Evolutionary conservation across 2,797 vertebrate species (phyloP).

Genomic region (Acipenser oxyrinchus): DNA sequence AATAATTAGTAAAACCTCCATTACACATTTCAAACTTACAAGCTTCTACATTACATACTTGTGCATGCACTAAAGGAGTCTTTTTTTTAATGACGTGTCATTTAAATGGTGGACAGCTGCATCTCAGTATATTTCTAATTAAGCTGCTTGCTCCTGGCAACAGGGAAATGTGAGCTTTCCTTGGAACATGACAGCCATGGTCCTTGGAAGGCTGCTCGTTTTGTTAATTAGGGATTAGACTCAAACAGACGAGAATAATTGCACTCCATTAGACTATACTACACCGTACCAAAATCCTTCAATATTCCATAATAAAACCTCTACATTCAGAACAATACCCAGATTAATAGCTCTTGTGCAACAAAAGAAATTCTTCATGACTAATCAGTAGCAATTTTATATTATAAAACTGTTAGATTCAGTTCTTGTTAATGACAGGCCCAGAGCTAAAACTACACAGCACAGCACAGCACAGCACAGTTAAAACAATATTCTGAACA

Average conservation of each 20-base stretch:
- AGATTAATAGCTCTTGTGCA: too few species aligned
- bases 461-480: not conserved
- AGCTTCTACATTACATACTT: not conserved
- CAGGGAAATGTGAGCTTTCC: constrained; percentile 21
- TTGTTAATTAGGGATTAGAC: constrained; percentile 26
- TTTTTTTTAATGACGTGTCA: not conserved
- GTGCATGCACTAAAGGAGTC: not conserved
- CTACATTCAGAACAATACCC: too few species aligned
- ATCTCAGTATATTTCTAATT: constrained; percentile 35
- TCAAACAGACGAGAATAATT: constrained; percentile 14
- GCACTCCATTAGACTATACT: constrained; percentile 14
- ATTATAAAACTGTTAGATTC: too few species aligned
- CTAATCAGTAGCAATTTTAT: too few species aligned
- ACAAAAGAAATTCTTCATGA: too few species aligned
- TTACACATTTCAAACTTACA: too few species aligned
- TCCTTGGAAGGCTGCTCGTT: not conserved
- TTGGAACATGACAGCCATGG: constrained; percentile 15
- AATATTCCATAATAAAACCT: constrained; percentile 8
- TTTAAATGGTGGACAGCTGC: constrained; percentile 28
- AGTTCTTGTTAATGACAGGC: not conserved
- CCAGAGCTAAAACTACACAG: not conserved
- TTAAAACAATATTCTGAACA: not conserved
- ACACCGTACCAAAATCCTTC: constrained; percentile 22
- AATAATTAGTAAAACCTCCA: too few species aligned
- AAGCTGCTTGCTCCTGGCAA: constrained; percentile 28